These are phyloP conservation scores for Achatina immaculata DNA, from an alignment of 1,140 invertebrate genomes.

Conservation along the genomic window DNA sequence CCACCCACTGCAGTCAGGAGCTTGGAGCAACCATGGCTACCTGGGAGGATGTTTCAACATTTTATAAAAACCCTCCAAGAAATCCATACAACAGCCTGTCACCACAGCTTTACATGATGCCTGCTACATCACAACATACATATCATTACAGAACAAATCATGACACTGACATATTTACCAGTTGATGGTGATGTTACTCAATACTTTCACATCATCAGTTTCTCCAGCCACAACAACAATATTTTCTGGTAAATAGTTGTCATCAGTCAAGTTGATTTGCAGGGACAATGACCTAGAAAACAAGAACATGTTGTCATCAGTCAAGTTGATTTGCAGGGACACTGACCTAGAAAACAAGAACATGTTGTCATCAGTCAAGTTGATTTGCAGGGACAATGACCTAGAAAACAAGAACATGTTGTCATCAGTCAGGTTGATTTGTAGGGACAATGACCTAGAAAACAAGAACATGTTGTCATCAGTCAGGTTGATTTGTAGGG, in stretches of 20 bases:
- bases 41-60: no score
- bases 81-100: no score
- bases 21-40: no score
- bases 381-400: conserved; percentile 20
- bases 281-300: conserved; percentile 27
- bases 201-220: conserved; percentile 58
- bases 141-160: neutral
- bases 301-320: conserved; percentile 68
- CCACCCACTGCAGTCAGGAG: no score
- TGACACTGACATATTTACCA: conserved; percentile 47
- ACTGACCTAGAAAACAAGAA: conserved; percentile 29
- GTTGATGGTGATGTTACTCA: conserved; percentile 62
- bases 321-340: conserved; percentile 20
- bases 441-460: no score
- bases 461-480: no score
- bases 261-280: conserved; percentile 53
- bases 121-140: no score
- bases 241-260: conserved; percentile 67
- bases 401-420: no score
- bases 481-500: no score
- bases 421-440: no score
- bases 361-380: conserved; percentile 66
- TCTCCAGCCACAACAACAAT: conserved; percentile 66
- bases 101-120: no score
- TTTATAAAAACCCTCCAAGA: no score